These are phyloP conservation scores for Esox masquinongy DNA, from an alignment of 2,797 vertebrate species.

Conservation along the genomic window DNA sequence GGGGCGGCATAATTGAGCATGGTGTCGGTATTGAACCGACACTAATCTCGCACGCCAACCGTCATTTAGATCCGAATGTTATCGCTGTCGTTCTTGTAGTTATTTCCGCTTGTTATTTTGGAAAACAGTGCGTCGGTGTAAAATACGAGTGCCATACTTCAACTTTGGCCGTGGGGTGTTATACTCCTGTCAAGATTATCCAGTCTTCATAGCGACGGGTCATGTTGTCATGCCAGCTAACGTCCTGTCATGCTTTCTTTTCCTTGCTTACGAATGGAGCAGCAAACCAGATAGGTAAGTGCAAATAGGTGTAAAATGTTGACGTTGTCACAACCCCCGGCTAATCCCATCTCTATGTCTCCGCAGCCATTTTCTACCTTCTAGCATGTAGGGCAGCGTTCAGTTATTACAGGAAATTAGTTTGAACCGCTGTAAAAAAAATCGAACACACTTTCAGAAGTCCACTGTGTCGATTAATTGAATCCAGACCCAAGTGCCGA, in stretches of 20 bases:
- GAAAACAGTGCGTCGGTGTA: background rate
- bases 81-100: constrained; percentile 50
- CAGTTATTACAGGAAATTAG: background rate
- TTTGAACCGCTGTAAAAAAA: background rate
- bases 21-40: constrained; percentile 56
- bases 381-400: background rate
- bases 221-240: constrained; percentile 75
- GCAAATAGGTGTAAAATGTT: constrained; percentile 3
- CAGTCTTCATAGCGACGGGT: constrained; percentile 22
- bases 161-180: background rate
- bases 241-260: constrained; percentile 76
- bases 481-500: background rate
- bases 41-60: constrained; percentile 51
- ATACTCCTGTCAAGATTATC: background rate
- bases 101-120: constrained; percentile 28
- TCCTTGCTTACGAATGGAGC: constrained; percentile 91
- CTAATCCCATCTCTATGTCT: background rate
- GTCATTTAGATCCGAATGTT: constrained; percentile 50
- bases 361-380: background rate
- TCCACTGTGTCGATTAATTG: background rate
- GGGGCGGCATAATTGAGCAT: constrained; percentile 64
- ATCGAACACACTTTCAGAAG: background rate
- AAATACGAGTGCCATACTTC: background rate
- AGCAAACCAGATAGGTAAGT: constrained; percentile 99
- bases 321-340: background rate